Base-by-base conservation (phyloP, 2,888 invertebrate genomes). In the Fissipunctia ypsillon region DNA sequence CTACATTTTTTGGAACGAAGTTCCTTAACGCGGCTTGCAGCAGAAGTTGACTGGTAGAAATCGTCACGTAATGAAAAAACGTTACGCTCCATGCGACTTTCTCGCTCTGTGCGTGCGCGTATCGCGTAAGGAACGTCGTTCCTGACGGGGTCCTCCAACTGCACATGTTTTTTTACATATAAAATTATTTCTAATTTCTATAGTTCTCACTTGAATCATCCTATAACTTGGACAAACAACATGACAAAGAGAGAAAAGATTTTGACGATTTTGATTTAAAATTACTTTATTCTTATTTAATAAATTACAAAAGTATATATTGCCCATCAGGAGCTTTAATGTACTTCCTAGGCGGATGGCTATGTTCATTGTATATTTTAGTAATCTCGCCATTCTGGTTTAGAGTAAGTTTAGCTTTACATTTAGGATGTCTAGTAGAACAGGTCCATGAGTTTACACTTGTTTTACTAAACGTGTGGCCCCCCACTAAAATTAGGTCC, bases 331-430 rank as follows among this genome's bases (percentile, higher is more conserved):
- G 0, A 14, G 41, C 0, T 77, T 50, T 41, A 38, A 52, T 0
- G 38, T 57, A 77, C 9, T 14, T 50, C 16, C 70, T 77, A 16
- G 76, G 28, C 12, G 28, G 19, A 52, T 76, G 78, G 45, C 50
- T 38, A 64, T 76, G 76, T 1, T 9, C n/a, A 60, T 78, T 77
- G 28, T 28, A 1, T 52, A 79, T 59, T 19, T 35, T 22, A 14
- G 19, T 25, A 9, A 81, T 75, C 0, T 12, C 28, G 0, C 60
- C 59, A 14, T 56, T 12, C 0, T 16, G 14, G 28, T 45, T 83
- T 35, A 93, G 63, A 60, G 88, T 90, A 5, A 93, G 82, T 19
- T 82, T 90, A 14, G 91, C 90, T 75, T 88, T 91, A 67, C 93
- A 94, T 2, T 73, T 61, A 19, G 28, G 31, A 22, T 68, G 45